Conservation (phyloP, 2,797 vertebrate genomes). For the Fundulus diaphanus region DNA sequence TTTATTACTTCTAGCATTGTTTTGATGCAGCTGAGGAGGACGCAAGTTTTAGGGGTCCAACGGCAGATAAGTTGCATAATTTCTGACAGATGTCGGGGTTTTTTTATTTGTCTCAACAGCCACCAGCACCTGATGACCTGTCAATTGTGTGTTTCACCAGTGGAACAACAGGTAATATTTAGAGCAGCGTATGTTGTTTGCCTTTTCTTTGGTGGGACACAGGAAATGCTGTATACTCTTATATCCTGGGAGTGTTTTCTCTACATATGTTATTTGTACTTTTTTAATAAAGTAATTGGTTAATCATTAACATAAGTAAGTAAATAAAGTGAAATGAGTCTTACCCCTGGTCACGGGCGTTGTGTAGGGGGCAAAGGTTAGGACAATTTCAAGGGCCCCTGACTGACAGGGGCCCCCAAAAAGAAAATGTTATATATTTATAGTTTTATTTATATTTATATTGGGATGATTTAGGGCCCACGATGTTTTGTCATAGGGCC, state of each 20-base stretch:
- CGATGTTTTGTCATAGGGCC: no score
- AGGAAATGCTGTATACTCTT: not conserved
- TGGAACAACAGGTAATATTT: conserved; percentile 82
- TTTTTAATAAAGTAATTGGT: not conserved
- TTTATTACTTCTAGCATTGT: not conserved
- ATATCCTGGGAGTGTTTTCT: not conserved
- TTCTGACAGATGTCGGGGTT: not conserved
- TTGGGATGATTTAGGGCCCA: no score
- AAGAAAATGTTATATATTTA: no score
- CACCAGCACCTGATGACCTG: conserved; percentile 81
- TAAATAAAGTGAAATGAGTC: not conserved
- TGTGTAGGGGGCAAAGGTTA: no score
- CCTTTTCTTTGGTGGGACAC: not conserved
- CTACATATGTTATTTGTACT: not conserved
- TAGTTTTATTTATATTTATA: no score
- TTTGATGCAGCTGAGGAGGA: not conserved
- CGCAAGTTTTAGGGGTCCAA: not conserved
- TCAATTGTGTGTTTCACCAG: conserved; percentile 87
- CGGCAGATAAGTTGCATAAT: not conserved
- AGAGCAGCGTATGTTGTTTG: not conserved
- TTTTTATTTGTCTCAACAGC: conserved; percentile 60
- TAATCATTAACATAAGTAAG: not conserved
- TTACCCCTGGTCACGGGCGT: no score
- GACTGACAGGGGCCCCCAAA: no score
- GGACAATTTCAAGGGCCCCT: no score